phyloP scores from a whole-genome alignment of 2,113 vertebrate genomes.

The Vireo altiloquus region DNA sequence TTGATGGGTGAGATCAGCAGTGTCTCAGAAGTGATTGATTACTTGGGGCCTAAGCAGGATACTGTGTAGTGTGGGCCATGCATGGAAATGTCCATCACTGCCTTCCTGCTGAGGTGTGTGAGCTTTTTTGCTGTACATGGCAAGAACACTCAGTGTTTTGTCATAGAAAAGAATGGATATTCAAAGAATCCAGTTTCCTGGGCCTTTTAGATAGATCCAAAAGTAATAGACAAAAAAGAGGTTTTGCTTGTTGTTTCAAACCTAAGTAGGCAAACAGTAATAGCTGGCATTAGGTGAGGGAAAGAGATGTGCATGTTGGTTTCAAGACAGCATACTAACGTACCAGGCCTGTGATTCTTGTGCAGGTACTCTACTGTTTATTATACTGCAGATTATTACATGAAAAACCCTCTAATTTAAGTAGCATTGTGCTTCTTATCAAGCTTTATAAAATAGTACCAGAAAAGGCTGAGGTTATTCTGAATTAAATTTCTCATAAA shows the following conservation, averaged over 20 bases:
- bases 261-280: background rate
- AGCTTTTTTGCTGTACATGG: background rate
- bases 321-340: background rate
- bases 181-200: background rate
- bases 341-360: background rate
- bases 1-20: background rate
- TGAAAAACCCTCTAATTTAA: rapidly evolving
- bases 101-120: background rate
- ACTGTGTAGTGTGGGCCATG: background rate
- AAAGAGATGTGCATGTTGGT: background rate
- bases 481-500: background rate
- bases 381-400: background rate
- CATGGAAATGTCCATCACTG: background rate
- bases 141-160: background rate
- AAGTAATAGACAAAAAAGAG: background rate
- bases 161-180: background rate
- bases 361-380: background rate
- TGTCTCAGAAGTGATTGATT: background rate
- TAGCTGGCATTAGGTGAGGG: background rate
- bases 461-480: background rate
- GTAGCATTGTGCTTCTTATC: background rate
- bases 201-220: background rate
- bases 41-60: background rate
- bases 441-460: background rate
- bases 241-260: background rate